phyloP scores from a whole-genome alignment of 2,113 vertebrate species.

The Scomber colias region DNA sequence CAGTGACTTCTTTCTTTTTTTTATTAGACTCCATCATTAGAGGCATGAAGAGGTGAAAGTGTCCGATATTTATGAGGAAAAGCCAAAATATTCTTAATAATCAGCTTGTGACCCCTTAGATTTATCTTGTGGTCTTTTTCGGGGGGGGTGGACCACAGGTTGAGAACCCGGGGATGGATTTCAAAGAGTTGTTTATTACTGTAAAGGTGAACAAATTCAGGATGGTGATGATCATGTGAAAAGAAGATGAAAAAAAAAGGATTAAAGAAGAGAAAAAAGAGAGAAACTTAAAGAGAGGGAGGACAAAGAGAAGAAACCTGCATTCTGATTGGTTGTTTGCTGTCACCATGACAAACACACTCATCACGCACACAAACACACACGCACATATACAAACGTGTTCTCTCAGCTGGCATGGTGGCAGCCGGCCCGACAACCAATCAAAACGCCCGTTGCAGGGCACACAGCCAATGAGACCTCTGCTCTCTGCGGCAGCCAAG shows the following conservation, averaged over 20 bases:
- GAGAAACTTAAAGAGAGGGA: background rate
- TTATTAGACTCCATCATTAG: too few relatives aligned
- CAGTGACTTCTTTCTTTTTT: too few relatives aligned
- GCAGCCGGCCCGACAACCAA: slow-evolving; percentile 68
- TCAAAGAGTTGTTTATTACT: too few relatives aligned
- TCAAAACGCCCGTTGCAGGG: slow-evolving; percentile 57
- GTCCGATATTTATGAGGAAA: too few relatives aligned
- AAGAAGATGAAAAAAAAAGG: background rate
- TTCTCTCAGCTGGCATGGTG: slow-evolving; percentile 55
- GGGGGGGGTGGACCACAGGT: too few relatives aligned
- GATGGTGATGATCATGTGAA: background rate
- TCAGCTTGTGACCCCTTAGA: too few relatives aligned
- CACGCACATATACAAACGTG: slow-evolving; percentile 27
- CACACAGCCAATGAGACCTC: slow-evolving; percentile 70
- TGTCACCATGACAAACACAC: slow-evolving; percentile 31
- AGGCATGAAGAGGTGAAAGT: too few relatives aligned
- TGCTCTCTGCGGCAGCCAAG: slow-evolving; percentile 65
- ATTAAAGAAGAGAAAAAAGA: background rate
- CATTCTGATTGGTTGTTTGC: slow-evolving; percentile 19
- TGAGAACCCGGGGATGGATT: too few relatives aligned
- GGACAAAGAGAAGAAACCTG: background rate
- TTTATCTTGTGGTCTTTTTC: too few relatives aligned
- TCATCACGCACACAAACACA: slow-evolving; percentile 13
- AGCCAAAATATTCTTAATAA: too few relatives aligned
- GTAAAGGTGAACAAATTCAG: too few relatives aligned